A percentile compares a stretch with the other conserved stretches of the same genome.
phyloP scores from a whole-genome alignment of 2,797 vertebrate genomes.

The Sebastes taczanowskii region DNA sequence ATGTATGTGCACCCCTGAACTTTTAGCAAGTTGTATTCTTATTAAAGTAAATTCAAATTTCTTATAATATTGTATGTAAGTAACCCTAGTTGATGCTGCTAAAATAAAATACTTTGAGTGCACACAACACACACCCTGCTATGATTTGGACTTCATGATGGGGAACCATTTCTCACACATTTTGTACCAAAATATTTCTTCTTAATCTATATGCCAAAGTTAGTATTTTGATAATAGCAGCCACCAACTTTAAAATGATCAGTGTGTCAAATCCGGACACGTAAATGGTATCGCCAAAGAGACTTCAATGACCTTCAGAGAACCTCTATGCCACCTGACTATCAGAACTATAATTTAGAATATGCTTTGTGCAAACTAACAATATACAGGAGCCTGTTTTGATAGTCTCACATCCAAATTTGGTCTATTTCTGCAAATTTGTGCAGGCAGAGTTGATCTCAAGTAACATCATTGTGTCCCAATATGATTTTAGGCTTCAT shows the following conservation, averaged over 20 bases:
- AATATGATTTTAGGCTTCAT: no score
- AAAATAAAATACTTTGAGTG: not conserved
- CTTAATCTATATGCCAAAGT: not conserved
- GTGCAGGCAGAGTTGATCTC: not conserved
- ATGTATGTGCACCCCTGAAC: constrained; percentile 12
- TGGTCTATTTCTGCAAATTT: not conserved
- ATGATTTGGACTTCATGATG: not conserved
- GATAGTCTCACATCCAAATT: not conserved
- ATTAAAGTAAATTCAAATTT: not conserved
- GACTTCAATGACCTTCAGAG: not conserved
- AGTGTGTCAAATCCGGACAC: not conserved
- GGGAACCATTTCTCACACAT: not conserved
- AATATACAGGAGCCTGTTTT: not conserved
- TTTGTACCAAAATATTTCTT: not conserved
- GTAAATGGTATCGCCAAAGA: not conserved
- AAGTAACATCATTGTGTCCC: no score
- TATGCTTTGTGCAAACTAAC: not conserved
- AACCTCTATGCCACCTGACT: not conserved
- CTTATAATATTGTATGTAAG: not conserved
- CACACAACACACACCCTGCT: not conserved
- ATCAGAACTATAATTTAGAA: not conserved
- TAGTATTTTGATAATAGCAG: not conserved
- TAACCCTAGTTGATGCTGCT: not conserved
- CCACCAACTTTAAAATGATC: not conserved
- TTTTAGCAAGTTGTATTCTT: not conserved